These are phyloP conservation scores for Lamprotornis superbus DNA, from an alignment of 2,113 vertebrate genomes.

Conservation along the genomic window DNA sequence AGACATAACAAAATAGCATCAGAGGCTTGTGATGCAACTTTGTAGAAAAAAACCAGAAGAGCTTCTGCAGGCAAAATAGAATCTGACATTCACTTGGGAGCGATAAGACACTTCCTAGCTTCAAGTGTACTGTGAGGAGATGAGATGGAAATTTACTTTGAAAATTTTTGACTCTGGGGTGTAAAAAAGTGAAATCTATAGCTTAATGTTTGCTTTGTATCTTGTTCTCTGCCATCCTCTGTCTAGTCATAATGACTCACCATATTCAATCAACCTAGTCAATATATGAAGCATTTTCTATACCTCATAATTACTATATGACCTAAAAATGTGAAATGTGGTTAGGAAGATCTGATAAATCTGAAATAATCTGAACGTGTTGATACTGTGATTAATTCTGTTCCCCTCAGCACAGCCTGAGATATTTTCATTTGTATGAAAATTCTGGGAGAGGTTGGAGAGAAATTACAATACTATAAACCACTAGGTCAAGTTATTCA, in stretches of 20 bases:
- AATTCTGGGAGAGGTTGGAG: slow-evolving; percentile 2
- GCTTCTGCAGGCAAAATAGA: background rate
- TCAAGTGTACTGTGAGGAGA: background rate
- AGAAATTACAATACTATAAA: slow-evolving; percentile 21
- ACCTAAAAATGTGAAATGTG: slow-evolving; percentile 61
- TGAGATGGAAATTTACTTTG: background rate
- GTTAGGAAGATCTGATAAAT: slow-evolving; percentile 63
- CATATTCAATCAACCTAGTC: slow-evolving; percentile 22
- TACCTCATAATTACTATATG: slow-evolving; percentile 50
- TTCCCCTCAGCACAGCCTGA: background rate
- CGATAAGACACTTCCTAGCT: background rate
- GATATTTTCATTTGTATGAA: slow-evolving; percentile 42
- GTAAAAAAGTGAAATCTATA: background rate
- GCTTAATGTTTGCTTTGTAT: slow-evolving; percentile 24
- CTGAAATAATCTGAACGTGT: slow-evolving; percentile 39
- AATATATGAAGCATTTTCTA: slow-evolving; percentile 37
- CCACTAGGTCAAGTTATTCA: slow-evolving; percentile 47
- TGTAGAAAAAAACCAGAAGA: background rate
- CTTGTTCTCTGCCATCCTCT: slow-evolving; percentile 17
- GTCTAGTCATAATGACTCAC: slow-evolving; percentile 37
- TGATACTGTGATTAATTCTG: slow-evolving; percentile 60
- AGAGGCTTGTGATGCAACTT: background rate
- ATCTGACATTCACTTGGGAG: background rate
- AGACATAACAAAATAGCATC: background rate
- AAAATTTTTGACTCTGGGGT: slow-evolving; percentile 4